Evolutionary conservation across 2,797 vertebrate genomes (phyloP).

Genomic region (Pempheris klunzingeri): DNA sequence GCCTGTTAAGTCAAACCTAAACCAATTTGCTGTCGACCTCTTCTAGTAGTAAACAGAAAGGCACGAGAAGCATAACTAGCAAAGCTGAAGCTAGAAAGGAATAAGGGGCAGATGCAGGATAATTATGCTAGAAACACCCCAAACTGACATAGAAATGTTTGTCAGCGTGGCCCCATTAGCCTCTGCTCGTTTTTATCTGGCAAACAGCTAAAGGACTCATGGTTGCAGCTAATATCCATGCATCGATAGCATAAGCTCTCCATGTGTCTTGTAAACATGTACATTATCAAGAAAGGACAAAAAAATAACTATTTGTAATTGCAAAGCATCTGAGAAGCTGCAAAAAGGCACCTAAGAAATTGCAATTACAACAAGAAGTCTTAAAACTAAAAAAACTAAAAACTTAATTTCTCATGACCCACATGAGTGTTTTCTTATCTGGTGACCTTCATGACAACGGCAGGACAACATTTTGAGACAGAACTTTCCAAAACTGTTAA

Average conservation of each 20-base stretch:
- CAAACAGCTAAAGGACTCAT: not conserved
- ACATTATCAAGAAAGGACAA: too few relatives aligned
- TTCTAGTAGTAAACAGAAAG: constrained; percentile 18
- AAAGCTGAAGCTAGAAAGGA: constrained; percentile 5
- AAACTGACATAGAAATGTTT: not conserved
- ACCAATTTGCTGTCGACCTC: constrained; percentile 34
- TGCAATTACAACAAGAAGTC: not conserved
- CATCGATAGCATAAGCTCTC: not conserved
- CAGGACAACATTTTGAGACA: too few relatives aligned
- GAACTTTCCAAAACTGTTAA: too few relatives aligned
- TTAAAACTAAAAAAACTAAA: not conserved
- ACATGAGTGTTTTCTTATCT: too few relatives aligned
- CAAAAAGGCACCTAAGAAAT: not conserved
- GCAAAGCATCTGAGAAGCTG: not conserved
- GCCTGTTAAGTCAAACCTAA: constrained; percentile 41
- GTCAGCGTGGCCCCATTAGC: not conserved
- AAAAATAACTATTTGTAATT: not conserved
- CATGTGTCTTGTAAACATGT: not conserved
- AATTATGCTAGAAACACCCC: not conserved
- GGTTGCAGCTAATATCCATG: not conserved
- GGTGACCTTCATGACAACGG: too few relatives aligned
- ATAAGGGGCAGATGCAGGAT: not conserved
- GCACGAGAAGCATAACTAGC: not conserved
- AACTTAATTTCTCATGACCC: not conserved
- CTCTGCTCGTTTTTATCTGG: not conserved